Evolutionary conservation across 2,797 vertebrate species (phyloP), one percentile per base, ranked within the genome.

Genomic region (Mallotus villosus): DNA sequence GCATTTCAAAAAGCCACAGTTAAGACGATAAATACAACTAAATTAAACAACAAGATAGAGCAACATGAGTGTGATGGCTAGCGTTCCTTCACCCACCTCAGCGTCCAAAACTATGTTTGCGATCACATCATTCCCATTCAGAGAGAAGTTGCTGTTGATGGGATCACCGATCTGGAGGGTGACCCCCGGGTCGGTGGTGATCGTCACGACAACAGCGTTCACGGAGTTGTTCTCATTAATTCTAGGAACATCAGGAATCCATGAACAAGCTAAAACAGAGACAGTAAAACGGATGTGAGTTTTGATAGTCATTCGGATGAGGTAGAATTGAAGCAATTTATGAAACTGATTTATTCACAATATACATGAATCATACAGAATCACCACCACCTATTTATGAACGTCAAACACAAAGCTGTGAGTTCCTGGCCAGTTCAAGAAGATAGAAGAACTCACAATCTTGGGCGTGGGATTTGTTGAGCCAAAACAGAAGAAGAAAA

Each of bases 51-150:
- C 32, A 34, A 34, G 32, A 8, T 34, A 34, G 32, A 34, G 5
- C 32, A 34, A 6, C 4, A 34, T 51, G 2, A 16, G 14, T 51
- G 49, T 34, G 32, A 8, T 34, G 41, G 41, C 9, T 14, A 12
- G 11, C 12, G 2, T 11, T 14, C 41, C 7, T 34, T 1, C 14
- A 51, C 49, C 6, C 82, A 93, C 93, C 91, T 94, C 93, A 64
- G 1, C 72, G 78, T 94, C 92, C 57, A 93, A 57, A 17, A 53
- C 22, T 4, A 0, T 24, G 0, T 0, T 25, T 21, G 83, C 81
- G 34, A 7, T 1, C 17, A 94, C 72, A 0, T 7, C 0, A 17
- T 57, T 64, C 21, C 29, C 85, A 0, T 5, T 0, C 1, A 93
- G 2, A 0, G 0, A 0, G n/a, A 93, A 93, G 0, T 77, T 61